phyloP scores from a whole-genome alignment of 92 coral and sea anemone species.

The Phenganax subtilis region DNA sequence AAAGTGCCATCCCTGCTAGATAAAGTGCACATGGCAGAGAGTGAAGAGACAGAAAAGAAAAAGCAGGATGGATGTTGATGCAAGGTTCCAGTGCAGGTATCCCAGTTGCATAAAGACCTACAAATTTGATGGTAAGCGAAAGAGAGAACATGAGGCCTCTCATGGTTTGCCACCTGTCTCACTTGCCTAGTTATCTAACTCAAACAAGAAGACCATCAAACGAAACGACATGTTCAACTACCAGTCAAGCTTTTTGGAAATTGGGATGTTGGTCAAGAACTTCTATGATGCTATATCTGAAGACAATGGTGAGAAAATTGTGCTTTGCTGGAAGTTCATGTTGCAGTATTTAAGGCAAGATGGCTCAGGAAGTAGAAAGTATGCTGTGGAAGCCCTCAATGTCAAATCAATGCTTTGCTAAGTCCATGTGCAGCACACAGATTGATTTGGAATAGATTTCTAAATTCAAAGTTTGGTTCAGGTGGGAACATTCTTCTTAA shows the following conservation, averaged over 20 bases:
- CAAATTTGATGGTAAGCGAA: constrained; percentile 12
- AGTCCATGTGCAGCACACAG: not conserved
- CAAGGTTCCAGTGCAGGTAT: constrained; percentile 14
- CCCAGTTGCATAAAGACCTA: constrained; percentile 5
- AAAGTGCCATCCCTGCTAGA: constrained; percentile 26
- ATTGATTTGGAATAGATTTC: not conserved
- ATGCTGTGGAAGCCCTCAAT: constrained; percentile 5
- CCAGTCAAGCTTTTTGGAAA: constrained; percentile 18
- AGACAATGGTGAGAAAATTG: not conserved
- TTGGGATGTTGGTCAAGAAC: not conserved
- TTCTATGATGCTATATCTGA: constrained; percentile 16
- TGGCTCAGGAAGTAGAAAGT: constrained; percentile 3
- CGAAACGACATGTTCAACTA: constrained; percentile 12
- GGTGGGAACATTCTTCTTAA: constrained; percentile 5
- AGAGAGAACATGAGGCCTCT: constrained; percentile 21
- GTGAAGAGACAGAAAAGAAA: constrained; percentile 17
- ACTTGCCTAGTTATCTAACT: not conserved
- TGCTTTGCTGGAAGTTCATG: constrained; percentile 13
- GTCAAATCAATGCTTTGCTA: not conserved
- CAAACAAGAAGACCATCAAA: not conserved
- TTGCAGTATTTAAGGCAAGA: not conserved
- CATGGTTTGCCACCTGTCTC: constrained; percentile 21
- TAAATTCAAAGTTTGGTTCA: not conserved
- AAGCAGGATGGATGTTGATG: not conserved
- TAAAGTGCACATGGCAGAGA: constrained; percentile 22